Conservation (phyloP, 2,888 invertebrate species). For the Tipula unca region DNA sequence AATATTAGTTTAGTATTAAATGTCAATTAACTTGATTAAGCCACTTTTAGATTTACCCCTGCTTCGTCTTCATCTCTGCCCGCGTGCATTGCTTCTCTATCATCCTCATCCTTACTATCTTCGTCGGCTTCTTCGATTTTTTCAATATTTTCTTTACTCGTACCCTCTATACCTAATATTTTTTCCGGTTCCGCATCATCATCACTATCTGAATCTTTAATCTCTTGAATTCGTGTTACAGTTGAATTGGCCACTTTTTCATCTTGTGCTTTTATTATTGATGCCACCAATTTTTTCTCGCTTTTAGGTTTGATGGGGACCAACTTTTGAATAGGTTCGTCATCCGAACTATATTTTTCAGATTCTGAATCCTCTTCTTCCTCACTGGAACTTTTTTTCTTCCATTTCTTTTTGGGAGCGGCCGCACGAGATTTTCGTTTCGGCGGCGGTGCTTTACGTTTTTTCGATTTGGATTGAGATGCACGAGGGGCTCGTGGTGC, state of each 20-base stretch:
- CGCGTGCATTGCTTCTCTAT: constrained; percentile 19
- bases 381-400: background rate
- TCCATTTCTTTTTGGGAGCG: background rate
- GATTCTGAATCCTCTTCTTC: background rate
- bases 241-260: background rate
- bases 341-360: background rate
- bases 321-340: background rate
- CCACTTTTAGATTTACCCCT: background rate
- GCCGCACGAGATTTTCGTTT: background rate
- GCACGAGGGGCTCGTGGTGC: background rate
- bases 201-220: background rate
- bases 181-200: constrained; percentile 18
- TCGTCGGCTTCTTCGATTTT: constrained; percentile 26
- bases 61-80: constrained; percentile 9
- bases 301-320: background rate
- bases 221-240: background rate
- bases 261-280: background rate
- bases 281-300: background rate
- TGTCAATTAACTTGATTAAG: background rate
- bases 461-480: background rate
- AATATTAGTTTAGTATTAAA: background rate
- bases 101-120: constrained; percentile 26
- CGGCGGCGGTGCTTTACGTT: background rate
- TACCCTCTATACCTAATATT: constrained; percentile 14
- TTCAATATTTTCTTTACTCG: constrained; percentile 27